Base-by-base conservation (phyloP, 2,888 invertebrate species). In the Herminia tarsipennalis region DNA sequence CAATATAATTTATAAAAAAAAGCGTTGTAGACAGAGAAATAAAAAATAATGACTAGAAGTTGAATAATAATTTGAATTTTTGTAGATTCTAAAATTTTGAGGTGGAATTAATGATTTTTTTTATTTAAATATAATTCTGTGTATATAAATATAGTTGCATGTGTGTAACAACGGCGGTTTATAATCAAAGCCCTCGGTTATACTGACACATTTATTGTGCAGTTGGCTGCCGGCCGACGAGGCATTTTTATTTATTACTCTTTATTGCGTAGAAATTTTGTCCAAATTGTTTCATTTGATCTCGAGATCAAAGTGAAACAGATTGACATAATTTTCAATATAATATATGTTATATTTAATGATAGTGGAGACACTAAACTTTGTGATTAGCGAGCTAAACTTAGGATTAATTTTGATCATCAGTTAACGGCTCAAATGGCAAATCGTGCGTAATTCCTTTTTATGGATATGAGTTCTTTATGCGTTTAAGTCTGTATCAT, bases 151-250 rank as follows among this genome's bases (percentile, higher is more conserved):
- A 65, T 34, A 66, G 52, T 58, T 64, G 64, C 58, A 62, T 51
- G 56, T 51, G 47, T 56, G 53, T 59, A 57, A 66, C 53, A 60
- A 55, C 51, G 60, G 51, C 54, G 56, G 46, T 24, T 62, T 56
- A 57, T 63, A 61, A 57, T 61, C 65, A 60, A 61, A 64, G 61
- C 61, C 56, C 45, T 53, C 39, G 49, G 57, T 27, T 45, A 48
- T 56, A 64, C 53, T 66, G 66, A 66, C 66, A 66, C 65, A 64
- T 66, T 66, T 66, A 66, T 65, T 51, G 65, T 67, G 55, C 65
- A 56, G 50, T 67, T 64, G 61, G 68, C 65, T 42, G 27, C 42
- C 54, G 46, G 38, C 48, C 52, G 48, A 46, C 47, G 45, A 41
- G 33, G 6, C 51, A 4, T 41, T 55, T 35, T 67, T 64, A 67